These are phyloP conservation scores for Sapajus apella DNA, from an alignment of 2,113 vertebrate species.

Conservation along the genomic window DNA sequence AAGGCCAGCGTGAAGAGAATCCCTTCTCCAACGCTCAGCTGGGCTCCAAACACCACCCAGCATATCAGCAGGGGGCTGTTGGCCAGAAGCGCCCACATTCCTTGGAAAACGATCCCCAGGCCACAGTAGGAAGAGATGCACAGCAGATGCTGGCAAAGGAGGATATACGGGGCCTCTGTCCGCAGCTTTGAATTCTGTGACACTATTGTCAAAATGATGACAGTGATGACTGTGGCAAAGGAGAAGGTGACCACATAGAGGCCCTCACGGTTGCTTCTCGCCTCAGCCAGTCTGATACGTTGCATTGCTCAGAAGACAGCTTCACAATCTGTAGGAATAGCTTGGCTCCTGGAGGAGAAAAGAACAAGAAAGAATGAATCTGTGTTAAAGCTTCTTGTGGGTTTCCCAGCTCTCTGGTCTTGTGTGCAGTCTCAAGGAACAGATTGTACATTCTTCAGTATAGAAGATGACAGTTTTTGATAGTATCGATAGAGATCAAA, in stretches of 20 bases:
- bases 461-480: neutral
- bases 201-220: conserved; percentile 69
- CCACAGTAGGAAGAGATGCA: conserved; percentile 77
- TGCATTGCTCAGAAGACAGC: conserved; percentile 59
- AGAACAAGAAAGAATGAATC: neutral
- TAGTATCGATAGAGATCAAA: neutral
- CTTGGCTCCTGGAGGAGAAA: conserved; percentile 56
- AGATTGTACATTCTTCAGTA: rapidly evolving
- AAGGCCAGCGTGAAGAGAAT: conserved; percentile 80
- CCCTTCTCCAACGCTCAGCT: conserved; percentile 77
- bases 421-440: neutral
- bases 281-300: conserved; percentile 48
- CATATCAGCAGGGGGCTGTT: conserved; percentile 63
- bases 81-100: conserved; percentile 51
- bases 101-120: conserved; percentile 64
- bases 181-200: conserved; percentile 63
- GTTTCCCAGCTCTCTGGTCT: neutral
- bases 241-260: conserved; percentile 73
- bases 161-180: conserved; percentile 66
- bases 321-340: conserved; percentile 62
- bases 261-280: conserved; percentile 69
- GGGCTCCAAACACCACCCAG: conserved; percentile 77
- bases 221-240: conserved; percentile 63
- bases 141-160: conserved; percentile 79
- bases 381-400: neutral